Conservation (phyloP, 2,797 vertebrate genomes). For the Cirrhinus molitorella region DNA sequence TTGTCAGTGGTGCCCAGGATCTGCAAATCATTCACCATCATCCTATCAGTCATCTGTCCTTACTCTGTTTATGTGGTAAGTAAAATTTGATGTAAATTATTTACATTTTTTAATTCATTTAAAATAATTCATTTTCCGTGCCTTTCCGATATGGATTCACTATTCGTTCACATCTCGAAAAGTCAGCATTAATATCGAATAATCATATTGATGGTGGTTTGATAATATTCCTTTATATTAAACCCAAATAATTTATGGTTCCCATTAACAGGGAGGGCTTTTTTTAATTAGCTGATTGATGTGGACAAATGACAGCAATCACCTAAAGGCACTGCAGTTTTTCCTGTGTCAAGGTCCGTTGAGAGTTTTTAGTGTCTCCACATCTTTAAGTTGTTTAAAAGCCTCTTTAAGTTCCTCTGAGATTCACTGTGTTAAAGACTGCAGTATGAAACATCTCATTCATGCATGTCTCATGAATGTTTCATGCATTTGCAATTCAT, state of each 20-base stretch:
- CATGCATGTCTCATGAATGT: conserved; percentile 25
- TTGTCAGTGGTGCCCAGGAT: too few relatives aligned
- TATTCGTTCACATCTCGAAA: too few relatives aligned
- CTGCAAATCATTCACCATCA: too few relatives aligned
- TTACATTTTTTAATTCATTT: too few relatives aligned
- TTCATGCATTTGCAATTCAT: conserved; percentile 49
- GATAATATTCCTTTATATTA: background rate
- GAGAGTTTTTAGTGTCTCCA: background rate
- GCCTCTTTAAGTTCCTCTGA: background rate
- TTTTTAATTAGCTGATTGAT: conserved; percentile 25
- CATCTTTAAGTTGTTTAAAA: conserved; percentile 21
- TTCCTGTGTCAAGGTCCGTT: conserved; percentile 10
- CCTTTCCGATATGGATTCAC: too few relatives aligned
- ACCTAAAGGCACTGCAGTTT: conserved; percentile 4
- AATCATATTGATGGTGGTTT: background rate
- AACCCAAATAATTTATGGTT: background rate
- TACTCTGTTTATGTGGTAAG: too few relatives aligned
- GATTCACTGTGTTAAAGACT: background rate
- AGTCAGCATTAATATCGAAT: background rate
- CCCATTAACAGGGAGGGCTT: too few relatives aligned
- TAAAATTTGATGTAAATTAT: too few relatives aligned
- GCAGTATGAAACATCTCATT: conserved; percentile 8
- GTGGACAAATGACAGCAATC: conserved; percentile 11
- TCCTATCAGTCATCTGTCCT: too few relatives aligned
- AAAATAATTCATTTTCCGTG: too few relatives aligned